Evolutionary conservation across 2,888 invertebrate genomes (phyloP).

Genomic region (Rhagonycha lutea): DNA sequence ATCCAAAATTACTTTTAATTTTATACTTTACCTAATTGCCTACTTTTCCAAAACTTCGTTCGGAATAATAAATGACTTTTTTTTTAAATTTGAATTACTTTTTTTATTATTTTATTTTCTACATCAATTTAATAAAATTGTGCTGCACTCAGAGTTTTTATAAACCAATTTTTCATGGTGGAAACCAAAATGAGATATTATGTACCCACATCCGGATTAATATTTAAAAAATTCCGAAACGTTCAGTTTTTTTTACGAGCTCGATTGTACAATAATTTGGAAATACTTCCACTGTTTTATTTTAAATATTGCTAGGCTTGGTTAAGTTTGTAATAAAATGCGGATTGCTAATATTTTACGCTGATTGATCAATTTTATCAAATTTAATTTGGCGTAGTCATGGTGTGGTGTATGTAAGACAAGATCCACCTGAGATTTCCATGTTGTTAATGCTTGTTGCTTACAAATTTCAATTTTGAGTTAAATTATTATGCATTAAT

Average conservation of each 20-base stretch:
- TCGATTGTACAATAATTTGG: neutral
- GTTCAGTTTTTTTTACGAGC: neutral
- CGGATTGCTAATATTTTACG: neutral
- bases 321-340: neutral
- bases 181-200: neutral
- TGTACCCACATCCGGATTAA: neutral
- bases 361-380: neutral
- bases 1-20: constrained; percentile 4
- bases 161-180: neutral
- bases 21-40: neutral
- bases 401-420: neutral
- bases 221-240: neutral
- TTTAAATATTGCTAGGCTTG: neutral
- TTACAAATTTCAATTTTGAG: neutral
- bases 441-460: neutral
- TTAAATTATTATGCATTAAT: neutral
- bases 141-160: neutral
- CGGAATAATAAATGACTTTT: neutral
- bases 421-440: neutral
- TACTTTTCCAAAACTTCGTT: neutral
- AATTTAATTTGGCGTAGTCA: neutral
- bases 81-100: neutral
- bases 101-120: neutral
- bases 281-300: neutral
- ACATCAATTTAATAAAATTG: neutral